Evolutionary conservation across 2,113 vertebrate genomes (phyloP), one percentile per base, ranked within the genome.

Genomic region (Sorex araneus): DNA sequence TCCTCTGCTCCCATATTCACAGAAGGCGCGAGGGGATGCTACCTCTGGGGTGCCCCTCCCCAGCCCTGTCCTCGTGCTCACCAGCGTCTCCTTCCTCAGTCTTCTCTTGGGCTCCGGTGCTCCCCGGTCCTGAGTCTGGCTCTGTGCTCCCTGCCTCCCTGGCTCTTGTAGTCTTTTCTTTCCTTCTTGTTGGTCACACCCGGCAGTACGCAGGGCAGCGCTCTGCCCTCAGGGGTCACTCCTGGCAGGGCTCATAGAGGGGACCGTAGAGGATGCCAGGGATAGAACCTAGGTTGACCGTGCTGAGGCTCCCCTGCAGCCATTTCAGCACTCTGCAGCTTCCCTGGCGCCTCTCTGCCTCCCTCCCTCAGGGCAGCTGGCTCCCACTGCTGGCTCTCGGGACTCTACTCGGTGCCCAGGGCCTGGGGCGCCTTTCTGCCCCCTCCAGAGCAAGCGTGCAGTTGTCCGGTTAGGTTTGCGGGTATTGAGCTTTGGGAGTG

Each of bases 11-110:
- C 28, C 15, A 0, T 0, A 7, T 32, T 50, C 45, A 50, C 8
- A 2, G 43, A 45, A 60, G 63, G 34, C 43, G 23, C 10, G 81
- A 21, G 47, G 25, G 50, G 86, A 32, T 18, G 69, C 64, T n/a
- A 11, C 34, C 60, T 15, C 2, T 19, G 8, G 8, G 6, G 60
- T 0, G 0, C 16, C 10, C 63, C 28, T 34, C 47, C 32, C 64
- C 11, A 25, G 27, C 12, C 70, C 23, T 32, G 25, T 47, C 76
- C 43, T n/a, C 19, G 27, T 36, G 25, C 63, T 57, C 47, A 0
- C n/a, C 0, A 0, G 28, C 47, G 47, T 6, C 47, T 50, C 47
- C 47, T 50, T 50, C 70, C 79, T 83, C 69, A 16, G 45, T 71
- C 75, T 23, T 67, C 28, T 36, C 92, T 84, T 89, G 79, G 63